Percentiles rank a stretch among this genome's conserved stretches.
Conservation (phyloP, 2,113 vertebrate species). For the Capreolus pygargus region DNA sequence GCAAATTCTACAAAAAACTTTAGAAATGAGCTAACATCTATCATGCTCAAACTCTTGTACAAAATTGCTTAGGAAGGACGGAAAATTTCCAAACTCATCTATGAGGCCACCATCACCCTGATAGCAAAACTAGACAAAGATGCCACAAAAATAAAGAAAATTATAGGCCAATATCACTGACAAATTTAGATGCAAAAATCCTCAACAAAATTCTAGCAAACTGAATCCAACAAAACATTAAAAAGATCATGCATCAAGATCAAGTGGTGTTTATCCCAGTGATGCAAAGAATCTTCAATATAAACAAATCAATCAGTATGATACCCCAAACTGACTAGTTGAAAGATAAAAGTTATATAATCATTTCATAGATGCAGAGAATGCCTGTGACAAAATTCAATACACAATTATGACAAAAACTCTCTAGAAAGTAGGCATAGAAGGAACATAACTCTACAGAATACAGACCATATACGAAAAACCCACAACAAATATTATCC, state of each 20-base stretch:
- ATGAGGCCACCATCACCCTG: neutral
- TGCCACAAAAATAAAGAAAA: neutral
- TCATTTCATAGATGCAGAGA: neutral
- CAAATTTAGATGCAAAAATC: neutral
- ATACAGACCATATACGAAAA: neutral
- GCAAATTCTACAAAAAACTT: neutral
- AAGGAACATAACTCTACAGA: neutral
- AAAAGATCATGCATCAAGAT: neutral
- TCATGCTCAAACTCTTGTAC: neutral
- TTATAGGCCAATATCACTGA: neutral
- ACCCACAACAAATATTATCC: too few species aligned
- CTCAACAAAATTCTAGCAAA: neutral
- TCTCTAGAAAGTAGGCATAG: neutral
- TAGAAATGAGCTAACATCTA: neutral
- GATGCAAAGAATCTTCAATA: neutral
- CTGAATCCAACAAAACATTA: neutral
- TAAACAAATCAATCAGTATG: neutral
- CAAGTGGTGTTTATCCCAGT: neutral
- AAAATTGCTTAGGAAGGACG: neutral
- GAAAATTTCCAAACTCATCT: neutral
- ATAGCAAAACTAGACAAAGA: neutral
- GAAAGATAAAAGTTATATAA: neutral
- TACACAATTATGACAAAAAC: neutral
- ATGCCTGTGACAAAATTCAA: neutral
- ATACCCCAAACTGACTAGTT: neutral